phyloP scores from a whole-genome alignment of 2,888 invertebrate species.

The Hemithea aestivaria region DNA sequence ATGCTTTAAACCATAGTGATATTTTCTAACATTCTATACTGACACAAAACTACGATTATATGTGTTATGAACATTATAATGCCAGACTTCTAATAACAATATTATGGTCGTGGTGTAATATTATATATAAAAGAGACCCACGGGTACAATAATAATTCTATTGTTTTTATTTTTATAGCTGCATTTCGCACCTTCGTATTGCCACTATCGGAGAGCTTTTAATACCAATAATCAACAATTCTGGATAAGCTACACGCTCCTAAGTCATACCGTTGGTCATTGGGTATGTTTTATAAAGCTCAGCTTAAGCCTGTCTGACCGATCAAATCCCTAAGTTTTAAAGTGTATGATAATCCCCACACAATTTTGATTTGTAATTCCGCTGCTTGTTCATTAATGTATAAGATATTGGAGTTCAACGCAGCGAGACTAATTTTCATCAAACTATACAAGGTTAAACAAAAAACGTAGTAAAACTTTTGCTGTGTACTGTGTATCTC shows the following conservation, averaged over 20 bases:
- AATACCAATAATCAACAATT: slow-evolving; percentile 9
- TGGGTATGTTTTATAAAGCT: slow-evolving; percentile 25
- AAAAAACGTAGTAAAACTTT: no score
- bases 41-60: slow-evolving; percentile 55
- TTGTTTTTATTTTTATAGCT: slow-evolving; percentile 30
- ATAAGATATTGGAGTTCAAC: background rate
- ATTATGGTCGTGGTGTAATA: slow-evolving; percentile 11
- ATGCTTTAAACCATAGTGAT: slow-evolving; percentile 45
- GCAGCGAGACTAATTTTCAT: no score
- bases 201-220: slow-evolving; percentile 37
- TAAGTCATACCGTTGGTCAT: no score
- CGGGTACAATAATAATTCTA: slow-evolving; percentile 30
- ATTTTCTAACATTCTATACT: slow-evolving; percentile 48
- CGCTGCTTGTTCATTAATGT: slow-evolving; percentile 24
- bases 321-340: slow-evolving; percentile 34
- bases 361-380: slow-evolving; percentile 34
- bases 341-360: slow-evolving; percentile 32
- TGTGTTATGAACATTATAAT: slow-evolving; percentile 47
- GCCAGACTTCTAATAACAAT: slow-evolving; percentile 32
- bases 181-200: slow-evolving; percentile 32
- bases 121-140: slow-evolving; percentile 31
- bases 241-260: slow-evolving; percentile 2
- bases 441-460: no score
- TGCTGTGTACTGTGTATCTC: no score
- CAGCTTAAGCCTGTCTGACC: slow-evolving; percentile 40